phyloP scores from a whole-genome alignment of 2,888 invertebrate species.

The Troglohyphantes excavatus region DNA sequence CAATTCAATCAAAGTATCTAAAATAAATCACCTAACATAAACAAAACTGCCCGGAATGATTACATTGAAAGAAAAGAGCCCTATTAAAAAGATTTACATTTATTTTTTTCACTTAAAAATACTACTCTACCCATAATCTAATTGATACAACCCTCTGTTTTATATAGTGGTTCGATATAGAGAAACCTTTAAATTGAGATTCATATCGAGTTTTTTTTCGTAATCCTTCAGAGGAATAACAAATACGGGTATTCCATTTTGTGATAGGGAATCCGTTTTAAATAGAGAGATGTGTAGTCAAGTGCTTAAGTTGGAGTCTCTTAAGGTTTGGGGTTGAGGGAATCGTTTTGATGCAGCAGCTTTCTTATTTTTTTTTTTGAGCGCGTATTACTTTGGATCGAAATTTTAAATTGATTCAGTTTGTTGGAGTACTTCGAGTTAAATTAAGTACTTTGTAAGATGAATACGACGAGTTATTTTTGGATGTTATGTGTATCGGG shows the following conservation, averaged over 20 bases:
- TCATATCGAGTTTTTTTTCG: neutral
- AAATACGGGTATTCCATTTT: neutral
- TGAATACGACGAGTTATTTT: neutral
- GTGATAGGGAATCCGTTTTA: neutral
- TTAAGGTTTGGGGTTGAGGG: neutral
- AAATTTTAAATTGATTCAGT: constrained; percentile 21
- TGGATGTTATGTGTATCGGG: too few relatives aligned
- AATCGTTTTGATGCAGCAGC: neutral
- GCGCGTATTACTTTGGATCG: neutral
- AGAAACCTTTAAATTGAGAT: neutral
- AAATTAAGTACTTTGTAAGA: neutral
- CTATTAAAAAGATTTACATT: neutral
- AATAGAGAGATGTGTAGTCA: neutral
- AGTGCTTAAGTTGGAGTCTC: neutral
- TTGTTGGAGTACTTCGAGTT: constrained; percentile 12
- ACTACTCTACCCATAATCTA: neutral
- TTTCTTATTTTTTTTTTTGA: neutral
- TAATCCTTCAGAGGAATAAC: neutral
- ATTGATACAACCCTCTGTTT: neutral
- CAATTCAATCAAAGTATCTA: neutral
- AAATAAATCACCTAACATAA: too few relatives aligned
- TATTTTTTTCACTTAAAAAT: neutral
- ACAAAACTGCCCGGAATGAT: too few relatives aligned
- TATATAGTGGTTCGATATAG: neutral
- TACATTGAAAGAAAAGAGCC: neutral